Base-by-base conservation (phyloP, 1,140 invertebrate species). In the Drosophila azteca region DNA sequence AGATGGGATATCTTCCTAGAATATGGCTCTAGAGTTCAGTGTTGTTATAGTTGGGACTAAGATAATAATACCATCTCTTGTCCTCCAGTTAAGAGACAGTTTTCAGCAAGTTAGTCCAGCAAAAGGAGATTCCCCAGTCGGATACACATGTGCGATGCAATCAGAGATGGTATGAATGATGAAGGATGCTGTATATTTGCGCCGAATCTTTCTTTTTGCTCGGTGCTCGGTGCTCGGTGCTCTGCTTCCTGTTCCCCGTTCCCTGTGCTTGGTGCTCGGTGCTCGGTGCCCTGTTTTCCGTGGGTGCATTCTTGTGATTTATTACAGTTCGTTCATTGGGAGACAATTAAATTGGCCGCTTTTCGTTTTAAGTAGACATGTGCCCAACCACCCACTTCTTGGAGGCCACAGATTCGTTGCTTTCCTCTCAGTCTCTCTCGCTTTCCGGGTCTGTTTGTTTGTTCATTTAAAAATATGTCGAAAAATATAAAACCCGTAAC, bases 281-380 rank as follows among this genome's bases (percentile, higher is more conserved):
- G 20, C 6, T 7, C 17, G 2, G 17, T 46, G 15, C 17, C 22
- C 17, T 46, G 7, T 6, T 46, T 46, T 48, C 24, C 31, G 46
- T 50, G 57, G 20, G 46, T 44, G 43, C 22, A 61, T 44, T 39
- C 59, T 44, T 61, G 69, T 66, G 81, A 85, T 85, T 85, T 85
- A 85, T 85, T 78, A 68, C 81, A 75, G 50, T 68, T 74, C 43
- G 22, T 29, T 59, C 52, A 63, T 62, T 64, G 65, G 70, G 31
- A 70, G 77, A 87, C 81, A 85, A 85, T 85, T 87, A 87, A 85
- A 87, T 60, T 58, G 76, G 26, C 29, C 77, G 60, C 52, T 54
- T 49, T 64, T 29, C 41, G 24, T 22, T 57, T 73, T 26, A 55
- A 64, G 44, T 39, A 63, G 58, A 62, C 35, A 3, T 39, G 3